Percentiles rank a stretch among this genome's conserved stretches.
phyloP scores from a whole-genome alignment of 2,797 vertebrate species.

The Sylvilagus floridanus region DNA sequence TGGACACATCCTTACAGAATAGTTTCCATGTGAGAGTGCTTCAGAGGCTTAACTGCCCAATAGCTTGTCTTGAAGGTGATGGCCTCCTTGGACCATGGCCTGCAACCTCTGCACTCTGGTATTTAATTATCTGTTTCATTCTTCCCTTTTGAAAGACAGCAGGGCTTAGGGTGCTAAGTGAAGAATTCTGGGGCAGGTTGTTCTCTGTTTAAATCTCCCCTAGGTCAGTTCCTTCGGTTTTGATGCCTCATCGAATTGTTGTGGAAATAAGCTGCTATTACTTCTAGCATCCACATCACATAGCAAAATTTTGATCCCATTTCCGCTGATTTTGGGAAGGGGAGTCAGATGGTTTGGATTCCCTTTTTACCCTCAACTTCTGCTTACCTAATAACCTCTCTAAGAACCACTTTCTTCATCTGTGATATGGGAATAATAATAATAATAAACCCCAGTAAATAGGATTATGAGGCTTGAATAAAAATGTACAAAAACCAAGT shows the following conservation, averaged over 20 bases:
- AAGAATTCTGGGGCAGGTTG: not conserved
- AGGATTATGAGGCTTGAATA: not conserved
- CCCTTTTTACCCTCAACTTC: not conserved
- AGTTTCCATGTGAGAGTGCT: not conserved
- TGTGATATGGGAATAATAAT: not conserved
- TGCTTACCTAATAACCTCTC: not conserved
- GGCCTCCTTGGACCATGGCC: too few species aligned
- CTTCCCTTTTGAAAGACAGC: not conserved
- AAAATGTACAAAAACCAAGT: not conserved
- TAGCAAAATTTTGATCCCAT: not conserved
- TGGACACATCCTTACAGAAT: not conserved
- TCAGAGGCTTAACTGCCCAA: not conserved
- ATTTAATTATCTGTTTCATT: not conserved
- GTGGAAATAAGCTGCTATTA: not conserved
- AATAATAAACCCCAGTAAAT: not conserved
- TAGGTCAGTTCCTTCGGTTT: not conserved
- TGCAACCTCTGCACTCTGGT: not conserved
- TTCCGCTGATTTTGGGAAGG: not conserved
- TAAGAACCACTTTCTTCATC: not conserved
- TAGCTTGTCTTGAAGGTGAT: not conserved
- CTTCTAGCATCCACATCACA: not conserved
- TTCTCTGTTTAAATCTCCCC: not conserved
- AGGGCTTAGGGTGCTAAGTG: rapidly evolving
- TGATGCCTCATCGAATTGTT: not conserved
- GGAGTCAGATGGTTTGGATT: not conserved